phyloP scores from a whole-genome alignment of 1,140 invertebrate species.

The Mycetomoellerius zeteki region DNA sequence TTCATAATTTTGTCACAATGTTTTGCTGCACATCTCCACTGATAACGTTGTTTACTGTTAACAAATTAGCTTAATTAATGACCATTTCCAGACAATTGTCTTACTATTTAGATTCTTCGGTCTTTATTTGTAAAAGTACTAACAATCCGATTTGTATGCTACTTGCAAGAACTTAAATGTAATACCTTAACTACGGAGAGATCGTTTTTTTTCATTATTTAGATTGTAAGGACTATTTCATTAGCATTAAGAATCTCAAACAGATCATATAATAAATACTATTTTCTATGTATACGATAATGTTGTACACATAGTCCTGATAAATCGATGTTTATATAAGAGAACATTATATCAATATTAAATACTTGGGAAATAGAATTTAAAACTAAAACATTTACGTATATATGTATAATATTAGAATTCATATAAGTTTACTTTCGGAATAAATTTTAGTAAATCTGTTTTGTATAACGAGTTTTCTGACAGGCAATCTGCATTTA shows the following conservation, averaged over 20 bases:
- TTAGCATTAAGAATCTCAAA: background rate
- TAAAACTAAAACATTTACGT: background rate
- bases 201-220: background rate
- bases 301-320: background rate
- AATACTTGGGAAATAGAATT: background rate
- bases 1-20: too few species aligned
- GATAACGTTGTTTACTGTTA: background rate
- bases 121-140: conserved; percentile 18
- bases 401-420: background rate
- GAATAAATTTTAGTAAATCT: conserved; percentile 22
- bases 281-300: background rate
- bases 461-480: background rate
- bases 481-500: conserved; percentile 35
- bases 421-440: background rate
- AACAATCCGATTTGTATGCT: conserved; percentile 35
- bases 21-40: background rate
- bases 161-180: conserved; percentile 6
- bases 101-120: background rate
- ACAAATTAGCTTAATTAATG: conserved; percentile 2
- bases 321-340: background rate
- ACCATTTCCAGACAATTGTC: background rate
- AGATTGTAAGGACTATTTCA: background rate
- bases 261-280: background rate
- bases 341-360: background rate
- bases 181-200: background rate